These are phyloP conservation scores for Acromyrmex charruanus DNA, from an alignment of 1,140 invertebrate species.

Conservation along the genomic window DNA sequence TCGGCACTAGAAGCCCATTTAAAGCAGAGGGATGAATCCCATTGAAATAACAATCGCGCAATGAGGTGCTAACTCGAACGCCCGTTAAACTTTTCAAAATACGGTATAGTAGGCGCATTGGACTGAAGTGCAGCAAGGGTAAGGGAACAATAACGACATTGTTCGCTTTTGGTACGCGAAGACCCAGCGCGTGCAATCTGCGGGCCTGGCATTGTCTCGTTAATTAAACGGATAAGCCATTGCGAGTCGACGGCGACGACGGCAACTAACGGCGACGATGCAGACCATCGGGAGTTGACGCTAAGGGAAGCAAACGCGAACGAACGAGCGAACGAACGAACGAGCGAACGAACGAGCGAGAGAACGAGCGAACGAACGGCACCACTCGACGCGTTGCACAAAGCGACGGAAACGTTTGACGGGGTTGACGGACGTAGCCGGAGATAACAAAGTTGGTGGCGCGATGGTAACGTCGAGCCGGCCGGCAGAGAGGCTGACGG, in stretches of 20 bases:
- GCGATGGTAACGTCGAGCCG: constrained; percentile 38
- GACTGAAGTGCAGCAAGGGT: constrained; percentile 20
- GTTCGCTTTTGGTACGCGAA: constrained; percentile 74
- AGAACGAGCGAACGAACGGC: constrained; percentile 21
- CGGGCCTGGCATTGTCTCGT: constrained; percentile 82
- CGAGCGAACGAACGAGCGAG: constrained; percentile 6
- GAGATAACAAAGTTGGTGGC: constrained; percentile 77
- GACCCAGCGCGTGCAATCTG: constrained; percentile 75
- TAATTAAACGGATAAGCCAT: constrained; percentile 86
- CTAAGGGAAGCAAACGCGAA: constrained; percentile 20
- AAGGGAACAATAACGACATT: constrained; percentile 79
- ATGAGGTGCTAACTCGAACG: constrained; percentile 28
- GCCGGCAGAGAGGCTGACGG: neutral
- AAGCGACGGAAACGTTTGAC: constrained; percentile 82
- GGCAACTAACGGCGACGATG: constrained; percentile 22
- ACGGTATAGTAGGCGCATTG: neutral
- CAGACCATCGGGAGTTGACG: constrained; percentile 41
- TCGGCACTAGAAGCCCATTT: neutral
- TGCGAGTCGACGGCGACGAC: constrained; percentile 44
- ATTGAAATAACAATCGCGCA: constrained; percentile 33
- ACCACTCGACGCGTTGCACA: constrained; percentile 64
- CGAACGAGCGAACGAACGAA: constrained; percentile 7
- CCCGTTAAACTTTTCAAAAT: constrained; percentile 51
- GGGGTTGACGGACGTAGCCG: constrained; percentile 78
- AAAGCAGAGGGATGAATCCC: neutral